These are phyloP conservation scores for Brachionus paranguensis DNA, from an alignment of 1,140 invertebrate species.

Conservation along the genomic window DNA sequence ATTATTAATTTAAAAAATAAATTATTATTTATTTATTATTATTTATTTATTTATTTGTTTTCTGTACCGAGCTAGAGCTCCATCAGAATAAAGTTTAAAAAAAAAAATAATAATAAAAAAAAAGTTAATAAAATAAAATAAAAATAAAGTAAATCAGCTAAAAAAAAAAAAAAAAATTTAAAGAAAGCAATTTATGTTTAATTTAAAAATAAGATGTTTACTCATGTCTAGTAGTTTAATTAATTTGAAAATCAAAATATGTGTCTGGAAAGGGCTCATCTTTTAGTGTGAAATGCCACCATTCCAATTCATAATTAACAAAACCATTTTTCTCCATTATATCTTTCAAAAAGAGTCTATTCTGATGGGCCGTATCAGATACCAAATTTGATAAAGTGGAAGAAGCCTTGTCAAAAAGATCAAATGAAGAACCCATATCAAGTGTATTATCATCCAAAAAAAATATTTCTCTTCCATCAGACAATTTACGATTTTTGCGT, in stretches of 20 bases:
- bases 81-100: too few relatives aligned
- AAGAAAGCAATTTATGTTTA: too few relatives aligned
- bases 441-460: not conserved
- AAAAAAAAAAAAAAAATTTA: too few relatives aligned
- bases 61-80: too few relatives aligned
- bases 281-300: slow-evolving; percentile 24
- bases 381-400: not conserved
- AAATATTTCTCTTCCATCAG: not conserved
- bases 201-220: too few relatives aligned
- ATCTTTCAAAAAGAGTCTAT: not conserved
- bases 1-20: too few relatives aligned
- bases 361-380: not conserved
- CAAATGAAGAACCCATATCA: slow-evolving; percentile 7
- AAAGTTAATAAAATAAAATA: too few relatives aligned
- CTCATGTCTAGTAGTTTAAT: not conserved
- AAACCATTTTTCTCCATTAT: not conserved
- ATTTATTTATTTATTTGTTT: too few relatives aligned
- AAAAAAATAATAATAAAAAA: too few relatives aligned
- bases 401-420: slow-evolving; percentile 2
- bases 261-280: not conserved
- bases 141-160: too few relatives aligned
- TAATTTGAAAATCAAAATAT: slow-evolving; percentile 21
- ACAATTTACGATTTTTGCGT: not conserved
- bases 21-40: too few relatives aligned
- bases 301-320: not conserved